Evolutionary conservation across 2,888 invertebrate species (phyloP).

Genomic region (Gymnosoma rotundatum): DNA sequence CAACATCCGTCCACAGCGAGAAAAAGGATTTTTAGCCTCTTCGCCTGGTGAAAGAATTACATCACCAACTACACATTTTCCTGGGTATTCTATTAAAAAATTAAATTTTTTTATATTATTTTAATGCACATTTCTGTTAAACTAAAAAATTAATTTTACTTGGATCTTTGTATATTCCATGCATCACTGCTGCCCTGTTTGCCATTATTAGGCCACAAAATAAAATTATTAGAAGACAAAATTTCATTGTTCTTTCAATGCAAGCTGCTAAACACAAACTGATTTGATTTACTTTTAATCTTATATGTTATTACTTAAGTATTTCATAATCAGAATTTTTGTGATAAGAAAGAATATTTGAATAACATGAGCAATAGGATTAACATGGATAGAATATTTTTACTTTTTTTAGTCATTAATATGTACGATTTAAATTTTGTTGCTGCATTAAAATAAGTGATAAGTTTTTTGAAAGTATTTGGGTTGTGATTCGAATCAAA

Average conservation of each 20-base stretch:
- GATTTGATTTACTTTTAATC: not conserved
- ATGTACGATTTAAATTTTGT: too few relatives aligned
- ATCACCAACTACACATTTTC: slow-evolving; percentile 28
- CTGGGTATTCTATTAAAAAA: slow-evolving; percentile 16
- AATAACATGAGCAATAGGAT: too few relatives aligned
- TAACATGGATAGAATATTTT: too few relatives aligned
- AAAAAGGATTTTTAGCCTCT: not conserved
- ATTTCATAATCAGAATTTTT: not conserved
- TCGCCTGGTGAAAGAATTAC: slow-evolving; percentile 25
- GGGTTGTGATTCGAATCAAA: too few relatives aligned
- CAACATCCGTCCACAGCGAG: slow-evolving; percentile 4
- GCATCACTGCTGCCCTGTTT: slow-evolving; percentile 14
- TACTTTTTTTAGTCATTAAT: too few relatives aligned
- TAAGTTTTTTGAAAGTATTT: too few relatives aligned
- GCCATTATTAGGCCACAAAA: not conserved
- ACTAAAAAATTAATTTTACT: slow-evolving; percentile 9
- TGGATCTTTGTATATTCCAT: slow-evolving; percentile 31
- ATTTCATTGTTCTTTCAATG: slow-evolving; percentile 27
- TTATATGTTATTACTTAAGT: not conserved
- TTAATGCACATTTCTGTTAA: not conserved
- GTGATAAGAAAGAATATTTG: slow-evolving; percentile 13
- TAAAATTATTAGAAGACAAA: slow-evolving; percentile 12
- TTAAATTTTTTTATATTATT: not conserved
- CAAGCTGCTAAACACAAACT: not conserved
- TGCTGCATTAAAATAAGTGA: too few relatives aligned